Base-by-base conservation (phyloP, 2,888 invertebrate species). In the Phasia obesa region DNA sequence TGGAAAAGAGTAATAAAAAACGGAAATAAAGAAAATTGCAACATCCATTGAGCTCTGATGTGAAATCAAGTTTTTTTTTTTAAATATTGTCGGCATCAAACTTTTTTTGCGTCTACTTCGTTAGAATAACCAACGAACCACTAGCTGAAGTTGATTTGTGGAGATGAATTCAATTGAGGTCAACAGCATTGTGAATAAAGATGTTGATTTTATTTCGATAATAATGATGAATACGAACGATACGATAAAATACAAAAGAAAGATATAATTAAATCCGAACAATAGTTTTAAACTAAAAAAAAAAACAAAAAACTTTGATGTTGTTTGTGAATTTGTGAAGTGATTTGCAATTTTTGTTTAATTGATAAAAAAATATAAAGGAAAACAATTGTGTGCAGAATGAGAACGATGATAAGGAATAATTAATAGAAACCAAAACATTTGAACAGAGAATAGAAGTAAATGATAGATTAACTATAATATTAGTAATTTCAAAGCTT, bases 81-180 rank as follows among this genome's bases (percentile, higher is more conserved):
- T 38, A 49, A 44, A 60, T 23, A 73, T 77, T 73, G 81, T 69
- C 62, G 47, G 51, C 47, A 57, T 60, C 62, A 35, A 77, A 73
- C 55, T 76, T 76, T 75, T 67, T 76, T 60, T 21, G 17, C 47
- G 62, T 73, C 73, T 62, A 62, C 57, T 47, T 69, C 55, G 67
- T 80, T 64, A 64, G 70, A 62, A 67, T 73, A 81, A 76, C 59
- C 65, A 70, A 21, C 19, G 25, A 59, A 77, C 38, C 62, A 67
- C 44, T 17, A 57, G 73, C 62, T 74, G 69, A 77, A 82, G 77
- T 82, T 77, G 81, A 77, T 82, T 82, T 82, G 81, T 57, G 73
- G 73, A 77, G 57, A 77, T 82, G 64, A 82, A 74, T 82, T 82
- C 77, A 82, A 73, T 82, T 82, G 77, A 82, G 81, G 81, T 77